Evolutionary conservation across 2,113 vertebrate species (phyloP).

Genomic region (Myotis lucifugus): DNA sequence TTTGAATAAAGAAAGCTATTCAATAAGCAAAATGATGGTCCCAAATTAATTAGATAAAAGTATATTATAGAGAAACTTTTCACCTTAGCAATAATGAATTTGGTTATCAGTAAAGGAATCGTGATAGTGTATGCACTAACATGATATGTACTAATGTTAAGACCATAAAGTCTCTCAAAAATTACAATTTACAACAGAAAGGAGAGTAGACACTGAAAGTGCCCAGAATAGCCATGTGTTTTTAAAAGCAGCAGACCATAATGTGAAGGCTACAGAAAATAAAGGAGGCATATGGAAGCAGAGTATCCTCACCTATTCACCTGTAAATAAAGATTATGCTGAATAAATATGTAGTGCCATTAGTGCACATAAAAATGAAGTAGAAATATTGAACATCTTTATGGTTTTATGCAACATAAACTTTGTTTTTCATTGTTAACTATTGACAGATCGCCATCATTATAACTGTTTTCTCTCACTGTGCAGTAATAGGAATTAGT

Average conservation of each 20-base stretch:
- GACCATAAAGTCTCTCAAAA: background rate
- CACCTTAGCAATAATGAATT: background rate
- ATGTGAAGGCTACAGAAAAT: background rate
- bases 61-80: background rate
- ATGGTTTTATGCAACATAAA: conserved; percentile 31
- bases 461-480: background rate
- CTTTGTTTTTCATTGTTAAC: background rate
- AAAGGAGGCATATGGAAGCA: background rate
- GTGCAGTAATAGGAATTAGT: background rate
- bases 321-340: conserved; percentile 3
- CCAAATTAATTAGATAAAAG: background rate
- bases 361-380: conserved; percentile 22
- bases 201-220: background rate
- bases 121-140: background rate
- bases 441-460: background rate
- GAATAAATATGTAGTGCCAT: background rate
- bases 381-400: background rate
- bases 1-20: background rate
- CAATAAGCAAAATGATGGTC: background rate
- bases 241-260: background rate
- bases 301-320: background rate
- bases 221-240: background rate
- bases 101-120: background rate
- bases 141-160: background rate
- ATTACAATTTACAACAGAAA: background rate